Evolutionary conservation across 2,888 invertebrate species (phyloP), one percentile per base, ranked within the genome.

Genomic region (Rhagonycha lutea): DNA sequence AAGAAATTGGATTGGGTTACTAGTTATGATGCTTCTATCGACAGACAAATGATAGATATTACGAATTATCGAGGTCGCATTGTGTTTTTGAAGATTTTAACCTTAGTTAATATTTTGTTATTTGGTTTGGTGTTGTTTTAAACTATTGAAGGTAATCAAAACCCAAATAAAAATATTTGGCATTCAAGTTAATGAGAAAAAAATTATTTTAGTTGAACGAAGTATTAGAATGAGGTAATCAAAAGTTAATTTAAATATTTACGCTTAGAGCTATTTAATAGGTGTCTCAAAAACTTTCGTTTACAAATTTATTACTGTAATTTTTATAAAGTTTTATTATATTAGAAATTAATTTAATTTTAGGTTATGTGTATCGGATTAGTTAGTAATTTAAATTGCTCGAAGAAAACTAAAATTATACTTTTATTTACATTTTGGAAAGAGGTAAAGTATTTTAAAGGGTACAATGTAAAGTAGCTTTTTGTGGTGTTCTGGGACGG

Each of bases 401-500:
- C 3, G 47, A 10, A 47, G 47, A 47, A 47, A 47, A 47, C n/a
- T 2, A 47, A 47, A 47, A 47, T 47, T 47, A 47, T 47, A 47
- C 47, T 61, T 76, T 76, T 73, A 70, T 73, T 76, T 73, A 67
- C 18, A 29, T 65, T 65, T 65, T 65, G 61, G 73, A 74, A 74
- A 77, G 65, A 71, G 76, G 70, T 68, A 65, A 68, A 77, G 70
- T 77, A 62, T 71, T 70, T 76, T 69, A 77, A 77, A 77, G 77
- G 73, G 77, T 77, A 74, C 70, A 77, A 62, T 74, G 74, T 77
- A 78, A 73, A 73, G 76, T 77, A 77, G 76, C 76, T 73, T 77
- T 76, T 77, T 74, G 76, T 77, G 63, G 73, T 75, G 75, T 77
- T 74, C 75, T 65, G 76, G 75, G 76, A 79, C 75, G 78, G 82